Percentiles rank a stretch among this genome's conserved stretches.
Evolutionary conservation across 2,113 vertebrate species (phyloP).

Genomic region (Sceloporus undulatus): DNA sequence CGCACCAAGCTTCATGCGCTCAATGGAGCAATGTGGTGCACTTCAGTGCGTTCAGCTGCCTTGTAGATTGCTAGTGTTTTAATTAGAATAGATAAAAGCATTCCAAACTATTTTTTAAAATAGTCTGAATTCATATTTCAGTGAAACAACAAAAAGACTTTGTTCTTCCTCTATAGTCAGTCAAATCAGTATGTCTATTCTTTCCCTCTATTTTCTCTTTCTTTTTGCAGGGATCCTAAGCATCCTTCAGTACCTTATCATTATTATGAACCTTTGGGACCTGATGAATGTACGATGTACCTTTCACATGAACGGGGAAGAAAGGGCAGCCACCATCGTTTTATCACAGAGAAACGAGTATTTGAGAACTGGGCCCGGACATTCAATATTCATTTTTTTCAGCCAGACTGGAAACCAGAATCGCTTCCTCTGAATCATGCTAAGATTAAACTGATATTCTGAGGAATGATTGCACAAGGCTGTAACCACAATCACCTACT

Average conservation of each 20-base stretch:
- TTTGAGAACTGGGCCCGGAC: conserved; percentile 96
- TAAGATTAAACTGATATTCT: conserved; percentile 63
- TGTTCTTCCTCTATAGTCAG: conserved; percentile 48
- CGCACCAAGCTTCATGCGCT: conserved; percentile 53
- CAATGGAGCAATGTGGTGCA: conserved; percentile 17
- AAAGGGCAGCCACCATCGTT: conserved; percentile 96
- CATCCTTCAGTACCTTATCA: conserved; percentile 94
- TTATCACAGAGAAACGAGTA: conserved; percentile 97
- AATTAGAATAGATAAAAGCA: conserved; percentile 25
- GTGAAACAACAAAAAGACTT: conserved; percentile 24
- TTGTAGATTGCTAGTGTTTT: conserved; percentile 50
- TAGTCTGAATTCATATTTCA: conserved; percentile 42
- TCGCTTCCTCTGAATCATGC: conserved; percentile 62
- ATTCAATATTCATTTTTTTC: conserved; percentile 95
- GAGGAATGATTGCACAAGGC: conserved; percentile 32
- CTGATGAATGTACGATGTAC: conserved; percentile 97
- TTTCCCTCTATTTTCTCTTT: conserved; percentile 55
- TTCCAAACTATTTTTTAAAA: conserved; percentile 47
- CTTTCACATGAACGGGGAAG: conserved; percentile 94
- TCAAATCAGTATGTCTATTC: background rate
- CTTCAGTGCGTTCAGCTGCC: conserved; percentile 37
- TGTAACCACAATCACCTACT: background rate
- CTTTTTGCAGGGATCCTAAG: conserved; percentile 84
- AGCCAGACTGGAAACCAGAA: conserved; percentile 93
- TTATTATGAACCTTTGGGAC: conserved; percentile 94